Evolutionary conservation across 1,140 invertebrate species (phyloP), one percentile per base, ranked within the genome.

Genomic region (Magallana ariakensis): DNA sequence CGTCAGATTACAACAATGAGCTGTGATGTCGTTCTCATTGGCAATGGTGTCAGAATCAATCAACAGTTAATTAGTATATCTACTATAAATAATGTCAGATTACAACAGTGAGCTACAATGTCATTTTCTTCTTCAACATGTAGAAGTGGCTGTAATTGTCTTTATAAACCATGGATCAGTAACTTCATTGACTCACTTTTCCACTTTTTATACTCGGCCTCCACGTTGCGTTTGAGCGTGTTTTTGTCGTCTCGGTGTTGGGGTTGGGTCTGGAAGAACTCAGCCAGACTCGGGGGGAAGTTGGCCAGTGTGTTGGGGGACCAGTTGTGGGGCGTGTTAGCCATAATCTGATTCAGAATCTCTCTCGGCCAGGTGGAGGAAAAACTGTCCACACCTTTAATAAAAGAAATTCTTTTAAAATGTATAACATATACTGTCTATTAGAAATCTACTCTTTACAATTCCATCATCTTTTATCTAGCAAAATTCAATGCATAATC

Each of bases 21-120:
- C 96, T 90, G 99, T 98, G 16, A 99, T 98, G 93, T 99, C 98
- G 93, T 98, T 98, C 93, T 99, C 98, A 94, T 98, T 99, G 33
- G 96, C 98, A 98, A 99, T 99, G 0, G 97, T 94, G 83, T 84
- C 33, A 70, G 46, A 11, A 55, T 22, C 13, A 62, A 16, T 16
- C 19, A 62, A 15, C 13, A 62, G 19, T 15, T 6, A 62, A 62
- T 16, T 62, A 16, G 58, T 62, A 62, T 16, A 15, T 62, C 1
- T 19, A 62, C 58, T 33, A 33, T 33, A 33, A 33, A 33, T 4
- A 33, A 33, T 33, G 33, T 33, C 33, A 33, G 33, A 33, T 33
- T 33, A 33, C 33, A 33, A 33, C 33, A 99, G 94, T 99, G 98
- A 5, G 97, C 96, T 90, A 99, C 98, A 15, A 99, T 98, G 93